A percentile compares a stretch with the other conserved stretches of the same genome.
Evolutionary conservation across 92 coral and sea anemone species (phyloP).

Genomic region (Diadumene lineata): DNA sequence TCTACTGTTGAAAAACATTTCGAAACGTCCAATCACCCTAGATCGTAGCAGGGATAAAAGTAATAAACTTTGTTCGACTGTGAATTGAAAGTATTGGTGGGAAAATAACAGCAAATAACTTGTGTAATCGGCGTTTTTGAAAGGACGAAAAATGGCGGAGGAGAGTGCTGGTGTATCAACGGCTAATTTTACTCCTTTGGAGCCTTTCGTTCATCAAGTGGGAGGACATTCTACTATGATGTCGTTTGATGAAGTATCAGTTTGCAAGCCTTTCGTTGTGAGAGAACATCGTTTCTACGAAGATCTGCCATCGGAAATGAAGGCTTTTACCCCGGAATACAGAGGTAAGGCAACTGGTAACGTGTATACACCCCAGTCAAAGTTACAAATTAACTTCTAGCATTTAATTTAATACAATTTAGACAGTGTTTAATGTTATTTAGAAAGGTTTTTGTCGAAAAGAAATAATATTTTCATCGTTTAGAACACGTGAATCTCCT

Average conservation of each 20-base stretch:
- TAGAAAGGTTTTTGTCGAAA: not conserved
- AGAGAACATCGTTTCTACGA: conserved; percentile 94
- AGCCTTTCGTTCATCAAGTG: conserved; percentile 98
- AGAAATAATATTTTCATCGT: not conserved
- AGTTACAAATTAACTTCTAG: too few relatives aligned
- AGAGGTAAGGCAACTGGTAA: conserved; percentile 77
- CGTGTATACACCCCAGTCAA: too few relatives aligned
- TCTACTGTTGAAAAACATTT: not conserved
- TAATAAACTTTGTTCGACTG: conserved; percentile 7
- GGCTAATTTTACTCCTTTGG: conserved; percentile 62
- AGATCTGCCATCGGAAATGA: conserved; percentile 86
- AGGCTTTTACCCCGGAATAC: conserved; percentile 88
- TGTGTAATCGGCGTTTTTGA: conserved; percentile 1
- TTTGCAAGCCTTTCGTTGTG: conserved; percentile 84
- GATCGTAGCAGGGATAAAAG: not conserved
- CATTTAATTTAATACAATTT: too few relatives aligned
- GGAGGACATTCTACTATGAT: conserved; percentile 96
- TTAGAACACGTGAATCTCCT: not conserved
- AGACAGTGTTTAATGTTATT: too few relatives aligned
- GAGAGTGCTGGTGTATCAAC: conserved; percentile 36
- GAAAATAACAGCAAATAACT: not conserved
- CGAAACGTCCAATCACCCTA: not conserved
- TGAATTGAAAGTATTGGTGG: conserved; percentile 10
- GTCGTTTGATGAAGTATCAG: conserved; percentile 90
- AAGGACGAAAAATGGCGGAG: conserved; percentile 68